These are phyloP conservation scores for Sitophilus oryzae DNA, from an alignment of 1,140 invertebrate genomes.

Conservation along the genomic window DNA sequence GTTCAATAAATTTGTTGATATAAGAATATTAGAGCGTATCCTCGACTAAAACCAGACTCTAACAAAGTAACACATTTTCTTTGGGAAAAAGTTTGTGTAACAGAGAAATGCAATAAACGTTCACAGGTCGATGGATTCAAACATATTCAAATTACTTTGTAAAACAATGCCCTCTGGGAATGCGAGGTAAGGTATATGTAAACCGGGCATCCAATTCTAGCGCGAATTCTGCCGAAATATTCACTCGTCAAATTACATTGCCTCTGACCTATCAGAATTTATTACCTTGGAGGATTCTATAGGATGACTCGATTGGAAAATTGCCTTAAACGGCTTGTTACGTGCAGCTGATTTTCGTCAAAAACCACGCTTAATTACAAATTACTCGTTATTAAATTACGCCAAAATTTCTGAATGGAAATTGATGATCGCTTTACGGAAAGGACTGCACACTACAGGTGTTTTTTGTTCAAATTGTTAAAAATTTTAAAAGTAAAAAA, in stretches of 20 bases:
- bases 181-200: conserved; percentile 20
- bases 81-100: conserved; percentile 11
- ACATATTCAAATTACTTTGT: conserved; percentile 28
- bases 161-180: conserved; percentile 17
- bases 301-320: conserved; percentile 17
- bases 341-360: neutral
- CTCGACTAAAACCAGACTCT: conserved; percentile 7
- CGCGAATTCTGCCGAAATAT: conserved; percentile 24
- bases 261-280: conserved; percentile 24
- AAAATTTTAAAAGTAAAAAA: no score
- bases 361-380: no score
- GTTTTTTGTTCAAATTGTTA: no score
- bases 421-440: no score
- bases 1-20: no score
- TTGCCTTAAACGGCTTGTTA: conserved; percentile 11
- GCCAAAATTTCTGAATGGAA: no score
- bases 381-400: no score
- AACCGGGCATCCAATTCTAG: conserved; percentile 16
- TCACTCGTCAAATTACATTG: conserved; percentile 27
- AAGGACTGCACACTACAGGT: no score
- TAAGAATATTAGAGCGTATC: no score
- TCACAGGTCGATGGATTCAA: conserved; percentile 20
- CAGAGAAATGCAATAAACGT: conserved; percentile 19
- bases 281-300: conserved; percentile 24
- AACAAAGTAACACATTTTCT: conserved; percentile 8